Conservation (phyloP, 1,140 invertebrate species). For the Sitobion miscanthi region DNA sequence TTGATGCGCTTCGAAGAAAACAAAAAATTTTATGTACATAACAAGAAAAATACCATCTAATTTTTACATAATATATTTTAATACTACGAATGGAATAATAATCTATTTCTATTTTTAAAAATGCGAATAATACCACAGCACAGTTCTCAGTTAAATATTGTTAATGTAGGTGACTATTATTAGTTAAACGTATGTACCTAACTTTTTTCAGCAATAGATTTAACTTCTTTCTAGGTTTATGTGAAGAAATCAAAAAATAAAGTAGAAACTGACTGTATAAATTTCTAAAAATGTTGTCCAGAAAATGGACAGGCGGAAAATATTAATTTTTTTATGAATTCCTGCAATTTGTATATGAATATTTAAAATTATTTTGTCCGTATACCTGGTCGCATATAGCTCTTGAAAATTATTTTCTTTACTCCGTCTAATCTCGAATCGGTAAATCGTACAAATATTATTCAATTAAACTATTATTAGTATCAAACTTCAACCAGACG, state of each 20-base stretch:
- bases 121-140: neutral
- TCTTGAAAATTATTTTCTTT: too few relatives aligned
- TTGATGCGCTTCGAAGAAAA: neutral
- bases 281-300: neutral
- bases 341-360: too few relatives aligned
- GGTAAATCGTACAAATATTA: too few relatives aligned
- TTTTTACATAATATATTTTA: neutral
- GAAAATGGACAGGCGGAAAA: too few relatives aligned
- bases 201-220: neutral
- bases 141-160: neutral
- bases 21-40: neutral
- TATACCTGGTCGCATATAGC: too few relatives aligned
- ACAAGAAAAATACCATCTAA: neutral
- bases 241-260: neutral
- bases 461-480: too few relatives aligned
- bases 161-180: neutral
- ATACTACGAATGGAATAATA: neutral
- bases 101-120: neutral
- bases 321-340: too few relatives aligned
- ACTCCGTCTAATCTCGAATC: too few relatives aligned
- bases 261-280: neutral
- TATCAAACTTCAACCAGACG: too few relatives aligned
- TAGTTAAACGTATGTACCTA: neutral
- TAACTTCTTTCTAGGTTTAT: too few relatives aligned
- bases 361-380: too few relatives aligned